Evolutionary conservation across 2,113 vertebrate genomes (phyloP), one percentile per base, ranked within the genome.

Genomic region (Pseudonaja textilis): DNA sequence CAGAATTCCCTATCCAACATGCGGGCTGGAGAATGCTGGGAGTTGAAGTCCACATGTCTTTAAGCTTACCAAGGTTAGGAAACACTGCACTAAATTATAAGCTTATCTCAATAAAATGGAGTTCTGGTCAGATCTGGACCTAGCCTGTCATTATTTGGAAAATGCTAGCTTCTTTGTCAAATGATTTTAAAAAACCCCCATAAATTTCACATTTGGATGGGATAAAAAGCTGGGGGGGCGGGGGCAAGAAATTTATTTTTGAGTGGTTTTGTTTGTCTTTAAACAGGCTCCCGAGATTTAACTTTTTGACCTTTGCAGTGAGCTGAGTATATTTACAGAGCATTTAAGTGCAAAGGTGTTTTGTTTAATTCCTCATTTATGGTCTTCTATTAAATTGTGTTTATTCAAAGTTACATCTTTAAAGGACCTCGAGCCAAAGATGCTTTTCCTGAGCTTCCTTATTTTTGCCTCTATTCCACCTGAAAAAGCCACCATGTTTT

Each of bases 331-430:
- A 55, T 50, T 56, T 29, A 57, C 11, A 91, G 23, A 57, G 34
- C 2, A 54, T 26, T 89, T 90, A 95, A 90, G 59, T 7, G 59
- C 81, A 87, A 85, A 12, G 2, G 23, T 56, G 10, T 59, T 81
- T 23, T 85, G 20, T 34, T 81, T 59, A 45, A 74, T 52, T 74
- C 22, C 61, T 74, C 74, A 94, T 97, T 92, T 95, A 64, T 64
- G 92, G 91, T 88, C 89, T 94, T 64, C 92, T 39, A 3, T 45
- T 74, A 92, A 88, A 93, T 89, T 89, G 91, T 85, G 93, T 92
- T 87, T 93, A 91, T 96, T 96, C 92, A 10, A 74, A 91, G 59
- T n/a, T 69, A 25, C 11, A 90, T 22, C 91, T 96, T 95, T 95
- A 95, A 95, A 95, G 95, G 93, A 93, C 74, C 29, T 50, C 89